Evolutionary conservation across 2,888 invertebrate genomes (phyloP).

Genomic region (Coelopa pilipes): DNA sequence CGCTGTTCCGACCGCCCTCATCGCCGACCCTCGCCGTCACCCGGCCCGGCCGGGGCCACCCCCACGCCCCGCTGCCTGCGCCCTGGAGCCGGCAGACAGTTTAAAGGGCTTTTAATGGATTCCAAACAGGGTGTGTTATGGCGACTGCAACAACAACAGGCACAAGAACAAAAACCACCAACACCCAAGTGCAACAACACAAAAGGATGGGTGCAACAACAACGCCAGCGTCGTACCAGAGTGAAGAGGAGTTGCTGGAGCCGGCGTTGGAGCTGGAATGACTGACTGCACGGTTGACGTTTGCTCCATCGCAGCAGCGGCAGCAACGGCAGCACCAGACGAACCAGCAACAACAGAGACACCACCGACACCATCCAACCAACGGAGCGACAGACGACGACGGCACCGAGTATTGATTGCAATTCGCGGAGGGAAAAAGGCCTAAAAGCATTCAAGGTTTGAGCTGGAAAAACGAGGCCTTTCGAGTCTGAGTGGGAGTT

Average conservation of each 20-base stretch:
- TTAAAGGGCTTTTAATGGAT: background rate
- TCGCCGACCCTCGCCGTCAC: too few species aligned
- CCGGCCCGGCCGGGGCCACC: background rate
- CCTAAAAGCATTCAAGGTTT: conserved; percentile 49
- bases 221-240: background rate
- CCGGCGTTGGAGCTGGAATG: too few species aligned
- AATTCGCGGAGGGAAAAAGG: conserved; percentile 51
- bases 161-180: conserved; percentile 1
- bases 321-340: conserved; percentile 9
- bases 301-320: conserved; percentile 30
- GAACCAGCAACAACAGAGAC: background rate
- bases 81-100: conserved; percentile 7
- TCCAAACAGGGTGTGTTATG: conserved; percentile 3
- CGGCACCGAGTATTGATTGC: conserved; percentile 57
- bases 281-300: too few species aligned
- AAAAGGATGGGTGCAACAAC: conserved; percentile 50
- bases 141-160: background rate
- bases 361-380: conserved; percentile 16
- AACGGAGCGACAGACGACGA: conserved; percentile 32
- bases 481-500: conserved; percentile 53
- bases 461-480: conserved; percentile 48
- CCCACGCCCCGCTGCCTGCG: background rate
- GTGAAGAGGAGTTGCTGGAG: too few species aligned
- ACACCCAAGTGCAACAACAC: conserved; percentile 50
- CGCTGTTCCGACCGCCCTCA: too few species aligned